phyloP scores from a whole-genome alignment of 2,113 vertebrate genomes.

The Bos indicus region DNA sequence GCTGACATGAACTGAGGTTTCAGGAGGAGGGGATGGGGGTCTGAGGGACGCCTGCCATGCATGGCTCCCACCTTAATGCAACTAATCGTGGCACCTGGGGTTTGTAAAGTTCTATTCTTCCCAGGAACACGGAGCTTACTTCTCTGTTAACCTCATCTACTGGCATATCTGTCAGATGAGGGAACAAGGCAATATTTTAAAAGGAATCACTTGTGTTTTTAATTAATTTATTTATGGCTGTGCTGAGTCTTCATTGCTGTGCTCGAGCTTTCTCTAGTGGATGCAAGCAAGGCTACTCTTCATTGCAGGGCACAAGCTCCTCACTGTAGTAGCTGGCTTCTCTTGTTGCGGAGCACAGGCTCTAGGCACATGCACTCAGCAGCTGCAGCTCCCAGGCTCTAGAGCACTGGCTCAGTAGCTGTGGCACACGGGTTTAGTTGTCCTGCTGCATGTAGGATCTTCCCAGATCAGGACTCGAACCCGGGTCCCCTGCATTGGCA shows the following conservation, averaged over 20 bases:
- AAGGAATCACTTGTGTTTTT: neutral
- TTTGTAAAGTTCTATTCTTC: neutral
- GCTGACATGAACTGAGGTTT: too few relatives aligned
- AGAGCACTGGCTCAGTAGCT: neutral
- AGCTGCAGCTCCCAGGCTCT: neutral
- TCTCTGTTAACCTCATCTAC: neutral
- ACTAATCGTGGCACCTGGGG: fast-evolving
- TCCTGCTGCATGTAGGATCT: neutral
- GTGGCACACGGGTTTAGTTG: neutral
- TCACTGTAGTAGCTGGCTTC: neutral
- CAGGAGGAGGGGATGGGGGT: neutral
- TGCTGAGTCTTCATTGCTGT: neutral
- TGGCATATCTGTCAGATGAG: neutral
- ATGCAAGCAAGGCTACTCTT: neutral
- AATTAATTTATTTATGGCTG: neutral
- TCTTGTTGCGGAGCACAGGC: neutral
- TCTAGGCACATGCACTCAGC: neutral
- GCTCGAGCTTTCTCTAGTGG: neutral
- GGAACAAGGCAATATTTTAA: neutral
- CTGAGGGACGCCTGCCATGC: fast-evolving
- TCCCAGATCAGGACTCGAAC: neutral
- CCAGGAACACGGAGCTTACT: fast-evolving
- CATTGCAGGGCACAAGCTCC: neutral
- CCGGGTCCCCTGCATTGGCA: neutral
- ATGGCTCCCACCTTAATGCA: fast-evolving